phyloP scores from a whole-genome alignment of 2,113 vertebrate genomes.

The Nothocercus nigrocapillus region DNA sequence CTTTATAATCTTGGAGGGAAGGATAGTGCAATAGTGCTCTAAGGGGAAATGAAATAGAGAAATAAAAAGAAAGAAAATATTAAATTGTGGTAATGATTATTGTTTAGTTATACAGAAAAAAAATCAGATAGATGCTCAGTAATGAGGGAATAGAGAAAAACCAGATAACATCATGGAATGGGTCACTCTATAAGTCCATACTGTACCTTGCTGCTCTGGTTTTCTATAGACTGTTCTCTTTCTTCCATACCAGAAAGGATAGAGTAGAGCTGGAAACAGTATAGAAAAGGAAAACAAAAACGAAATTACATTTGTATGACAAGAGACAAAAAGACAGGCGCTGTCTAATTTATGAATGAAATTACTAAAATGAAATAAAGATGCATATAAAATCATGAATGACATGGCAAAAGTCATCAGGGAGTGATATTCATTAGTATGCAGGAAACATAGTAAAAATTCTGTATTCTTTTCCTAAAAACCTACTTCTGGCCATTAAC shows the following conservation, averaged over 20 bases:
- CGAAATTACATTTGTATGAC: background rate
- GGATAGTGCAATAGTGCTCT: background rate
- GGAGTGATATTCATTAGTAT: background rate
- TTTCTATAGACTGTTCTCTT: background rate
- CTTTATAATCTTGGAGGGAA: background rate
- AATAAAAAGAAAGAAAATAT: background rate
- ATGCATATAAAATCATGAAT: background rate
- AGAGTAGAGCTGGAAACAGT: background rate
- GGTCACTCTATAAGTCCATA: background rate
- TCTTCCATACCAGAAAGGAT: background rate
- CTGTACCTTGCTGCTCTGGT: background rate
- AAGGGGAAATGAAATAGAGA: background rate
- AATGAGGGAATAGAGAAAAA: background rate
- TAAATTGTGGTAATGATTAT: background rate
- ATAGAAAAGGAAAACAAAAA: background rate
- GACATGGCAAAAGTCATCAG: background rate
- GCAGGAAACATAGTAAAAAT: background rate
- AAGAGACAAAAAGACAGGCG: background rate
- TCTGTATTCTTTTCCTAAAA: background rate
- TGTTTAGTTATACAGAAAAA: background rate
- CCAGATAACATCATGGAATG: background rate
- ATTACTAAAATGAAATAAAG: background rate
- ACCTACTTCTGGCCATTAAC: accelerated
- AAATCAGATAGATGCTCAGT: background rate
- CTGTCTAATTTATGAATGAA: background rate